These are phyloP conservation scores for Ariopsis seemanni DNA, from an alignment of 2,113 vertebrate genomes.

Conservation along the genomic window DNA sequence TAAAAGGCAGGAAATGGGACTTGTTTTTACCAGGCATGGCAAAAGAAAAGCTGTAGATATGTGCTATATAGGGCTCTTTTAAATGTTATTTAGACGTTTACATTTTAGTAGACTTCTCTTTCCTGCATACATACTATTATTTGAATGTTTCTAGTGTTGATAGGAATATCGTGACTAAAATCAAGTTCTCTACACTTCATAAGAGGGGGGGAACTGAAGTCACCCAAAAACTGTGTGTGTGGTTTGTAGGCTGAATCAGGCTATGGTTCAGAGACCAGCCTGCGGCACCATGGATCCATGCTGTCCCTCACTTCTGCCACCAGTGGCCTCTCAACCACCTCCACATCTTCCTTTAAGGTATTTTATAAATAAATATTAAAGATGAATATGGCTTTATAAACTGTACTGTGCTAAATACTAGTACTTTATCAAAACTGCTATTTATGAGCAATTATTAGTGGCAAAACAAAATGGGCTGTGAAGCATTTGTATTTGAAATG, in stretches of 20 bases:
- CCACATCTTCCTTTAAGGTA: slow-evolving; percentile 95
- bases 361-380: no score
- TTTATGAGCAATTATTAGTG: not conserved
- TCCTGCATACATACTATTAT: not conserved
- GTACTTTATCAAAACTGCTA: not conserved
- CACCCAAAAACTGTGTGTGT: not conserved
- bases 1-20: not conserved
- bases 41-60: not conserved
- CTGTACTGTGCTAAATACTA: not conserved
- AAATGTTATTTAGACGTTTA: not conserved
- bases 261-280: slow-evolving; percentile 93
- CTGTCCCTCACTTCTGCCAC: slow-evolving; percentile 94
- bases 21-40: not conserved
- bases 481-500: not conserved
- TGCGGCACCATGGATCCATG: slow-evolving; percentile 96
- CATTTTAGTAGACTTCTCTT: not conserved
- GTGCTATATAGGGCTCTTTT: not conserved
- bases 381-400: no score
- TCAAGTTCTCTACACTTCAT: not conserved
- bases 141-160: not conserved
- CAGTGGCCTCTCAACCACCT: slow-evolving; percentile 94
- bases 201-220: not conserved
- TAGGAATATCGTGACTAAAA: not conserved
- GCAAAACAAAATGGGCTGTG: not conserved
- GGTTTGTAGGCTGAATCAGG: slow-evolving; percentile 82